These are phyloP conservation scores for Lordiphosa mommai DNA, from an alignment of 1,140 invertebrate species.

Conservation along the genomic window DNA sequence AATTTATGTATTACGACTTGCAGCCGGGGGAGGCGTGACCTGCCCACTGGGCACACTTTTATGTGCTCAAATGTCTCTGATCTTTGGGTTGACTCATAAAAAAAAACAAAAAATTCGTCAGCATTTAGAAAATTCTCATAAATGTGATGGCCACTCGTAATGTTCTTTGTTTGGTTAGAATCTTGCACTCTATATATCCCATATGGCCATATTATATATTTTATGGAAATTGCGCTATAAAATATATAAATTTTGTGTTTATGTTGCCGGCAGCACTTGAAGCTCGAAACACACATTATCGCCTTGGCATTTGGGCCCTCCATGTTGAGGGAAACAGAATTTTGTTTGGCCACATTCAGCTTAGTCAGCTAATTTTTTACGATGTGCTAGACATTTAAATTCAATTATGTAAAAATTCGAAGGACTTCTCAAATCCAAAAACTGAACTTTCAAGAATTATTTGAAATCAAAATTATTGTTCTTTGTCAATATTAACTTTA, in stretches of 20 bases:
- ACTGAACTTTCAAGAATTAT: too few species aligned
- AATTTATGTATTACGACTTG: slow-evolving; percentile 73
- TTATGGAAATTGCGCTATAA: slow-evolving; percentile 51
- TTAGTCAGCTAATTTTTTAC: slow-evolving; percentile 42
- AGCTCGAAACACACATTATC: not conserved
- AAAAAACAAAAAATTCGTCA: slow-evolving; percentile 49
- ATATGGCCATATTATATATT: slow-evolving; percentile 31
- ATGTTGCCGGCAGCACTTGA: slow-evolving; percentile 19
- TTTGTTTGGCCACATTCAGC: slow-evolving; percentile 28
- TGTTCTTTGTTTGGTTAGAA: slow-evolving; percentile 10
- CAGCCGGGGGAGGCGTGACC: slow-evolving; percentile 48
- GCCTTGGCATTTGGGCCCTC: slow-evolving; percentile 13
- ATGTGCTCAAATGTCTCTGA: slow-evolving; percentile 26
- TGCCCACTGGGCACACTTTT: slow-evolving; percentile 37
- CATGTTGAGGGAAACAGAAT: not conserved
- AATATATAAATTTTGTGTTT: too few species aligned
- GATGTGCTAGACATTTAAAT: slow-evolving; percentile 20
- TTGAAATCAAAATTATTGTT: too few species aligned
- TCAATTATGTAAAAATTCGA: too few species aligned
- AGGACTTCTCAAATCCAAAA: too few species aligned
- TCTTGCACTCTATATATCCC: slow-evolving; percentile 12
- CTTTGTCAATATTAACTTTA: too few species aligned
- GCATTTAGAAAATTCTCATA: slow-evolving; percentile 45
- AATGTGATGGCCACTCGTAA: slow-evolving; percentile 33
- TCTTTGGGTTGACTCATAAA: slow-evolving; percentile 20